These are phyloP conservation scores for Zootermopsis nevadensis DNA, from an alignment of 2,888 invertebrate species.

Conservation along the genomic window DNA sequence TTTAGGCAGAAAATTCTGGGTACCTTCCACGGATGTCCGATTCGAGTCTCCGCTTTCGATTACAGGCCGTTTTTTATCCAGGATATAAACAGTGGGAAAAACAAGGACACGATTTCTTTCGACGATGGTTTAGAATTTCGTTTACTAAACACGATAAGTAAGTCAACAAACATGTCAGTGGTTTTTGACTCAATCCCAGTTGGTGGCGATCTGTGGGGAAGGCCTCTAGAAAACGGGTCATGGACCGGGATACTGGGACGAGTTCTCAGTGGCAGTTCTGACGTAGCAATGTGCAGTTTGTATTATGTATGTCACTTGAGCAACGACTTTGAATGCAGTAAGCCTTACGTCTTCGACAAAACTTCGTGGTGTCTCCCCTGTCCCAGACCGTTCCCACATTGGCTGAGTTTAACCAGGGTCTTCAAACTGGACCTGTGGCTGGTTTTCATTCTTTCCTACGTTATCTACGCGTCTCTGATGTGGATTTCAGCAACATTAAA, in stretches of 20 bases:
- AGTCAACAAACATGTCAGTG: not conserved
- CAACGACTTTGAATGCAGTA: not conserved
- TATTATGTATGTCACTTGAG: slow-evolving; percentile 16
- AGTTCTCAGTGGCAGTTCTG: not conserved
- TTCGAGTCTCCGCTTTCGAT: slow-evolving; percentile 10
- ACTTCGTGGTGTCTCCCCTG: slow-evolving; percentile 17
- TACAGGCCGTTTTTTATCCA: slow-evolving; percentile 12
- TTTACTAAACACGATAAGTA: not conserved
- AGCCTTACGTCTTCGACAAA: slow-evolving; percentile 7
- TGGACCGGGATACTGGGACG: slow-evolving; percentile 8
- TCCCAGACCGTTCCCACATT: not conserved
- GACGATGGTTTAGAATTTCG: slow-evolving; percentile 1
- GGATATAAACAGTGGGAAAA: not conserved
- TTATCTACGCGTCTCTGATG: not conserved
- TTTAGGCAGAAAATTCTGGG: not conserved
- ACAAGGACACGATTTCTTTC: not conserved
- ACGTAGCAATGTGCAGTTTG: not conserved
- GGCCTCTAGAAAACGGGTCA: not conserved
- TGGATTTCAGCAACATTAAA: not conserved
- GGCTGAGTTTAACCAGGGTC: not conserved
- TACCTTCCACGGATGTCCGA: not conserved
- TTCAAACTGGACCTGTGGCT: not conserved
- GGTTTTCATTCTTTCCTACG: not conserved
- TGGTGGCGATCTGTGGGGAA: not conserved
- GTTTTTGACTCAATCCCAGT: not conserved